Base-by-base conservation (phyloP, 2,888 invertebrate species). In the Hermaeophaga mercurialis region DNA sequence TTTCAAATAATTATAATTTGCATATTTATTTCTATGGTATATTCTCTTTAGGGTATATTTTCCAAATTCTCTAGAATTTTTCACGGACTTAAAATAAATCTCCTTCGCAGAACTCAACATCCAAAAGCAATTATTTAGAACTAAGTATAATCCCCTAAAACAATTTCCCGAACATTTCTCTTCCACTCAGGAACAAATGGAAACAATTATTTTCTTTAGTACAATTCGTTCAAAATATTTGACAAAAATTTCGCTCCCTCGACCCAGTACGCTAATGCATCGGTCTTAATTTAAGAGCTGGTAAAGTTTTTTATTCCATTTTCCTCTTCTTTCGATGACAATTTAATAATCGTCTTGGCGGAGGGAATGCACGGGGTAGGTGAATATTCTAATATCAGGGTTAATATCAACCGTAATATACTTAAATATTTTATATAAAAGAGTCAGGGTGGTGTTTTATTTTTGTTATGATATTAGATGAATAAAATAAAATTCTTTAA, bases 341-440 rank as follows among this genome's bases (percentile, higher is more conserved):
- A 48, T 58, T 54, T 58, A 58, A 54, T 58, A 58, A 2, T 58
- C 45, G 49, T 44, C 22, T 8, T 15, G 49, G 22, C 22, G 28
- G n/a, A 28, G 8, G 28, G 28, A 2, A 8, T 7, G 9, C 28
- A n/a, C 7, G n/a, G n/a, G n/a, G n/a, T n/a, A n/a, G n/a, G n/a
- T n/a, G n/a, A n/a, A n/a, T n/a, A n/a, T n/a, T n/a, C n/a, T n/a
- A n/a, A n/a, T n/a, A n/a, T n/a, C n/a, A n/a, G n/a, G n/a, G n/a
- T n/a, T n/a, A n/a, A n/a, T n/a, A n/a, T n/a, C n/a, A n/a, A n/a
- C n/a, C n/a, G n/a, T n/a, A n/a, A n/a, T n/a, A n/a, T n/a, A n/a
- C n/a, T n/a, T n/a, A n/a, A n/a, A n/a, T n/a, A n/a, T n/a, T n/a
- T n/a, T n/a, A n/a, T n/a, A n/a, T n/a, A n/a, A n/a, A n/a, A n/a